These are phyloP conservation scores for Liposcelis brunnea DNA, from an alignment of 2,888 invertebrate genomes.

Conservation along the genomic window DNA sequence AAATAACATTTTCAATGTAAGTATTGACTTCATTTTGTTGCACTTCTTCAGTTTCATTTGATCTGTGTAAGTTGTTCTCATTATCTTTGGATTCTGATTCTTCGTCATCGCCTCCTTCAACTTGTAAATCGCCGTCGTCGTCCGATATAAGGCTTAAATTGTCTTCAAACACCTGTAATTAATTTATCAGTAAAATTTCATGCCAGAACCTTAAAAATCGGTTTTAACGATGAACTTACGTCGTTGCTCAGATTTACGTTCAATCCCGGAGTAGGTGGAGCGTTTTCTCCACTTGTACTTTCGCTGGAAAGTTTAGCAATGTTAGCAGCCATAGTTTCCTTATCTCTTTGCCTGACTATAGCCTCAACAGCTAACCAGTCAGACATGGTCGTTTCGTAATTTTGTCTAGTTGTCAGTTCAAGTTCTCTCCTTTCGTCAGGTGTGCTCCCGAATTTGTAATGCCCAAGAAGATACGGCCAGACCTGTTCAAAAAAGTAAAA, in stretches of 20 bases:
- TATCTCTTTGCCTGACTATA: conserved; percentile 66
- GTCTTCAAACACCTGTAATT: conserved; percentile 35
- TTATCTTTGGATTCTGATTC: conserved; percentile 25
- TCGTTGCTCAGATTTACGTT: conserved; percentile 33
- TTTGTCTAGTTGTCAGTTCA: conserved; percentile 48
- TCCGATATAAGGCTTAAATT: conserved; percentile 36
- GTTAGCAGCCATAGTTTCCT: conserved; percentile 67
- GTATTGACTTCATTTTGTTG: conserved; percentile 27
- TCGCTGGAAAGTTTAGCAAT: conserved; percentile 70
- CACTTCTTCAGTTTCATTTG: conserved; percentile 22
- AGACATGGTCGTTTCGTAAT: conserved; percentile 81
- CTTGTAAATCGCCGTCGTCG: conserved; percentile 20
- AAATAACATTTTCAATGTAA: conserved; percentile 12
- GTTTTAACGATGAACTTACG: conserved; percentile 20
- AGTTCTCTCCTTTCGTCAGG: conserved; percentile 43
- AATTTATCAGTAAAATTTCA: neutral
- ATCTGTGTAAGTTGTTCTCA: neutral
- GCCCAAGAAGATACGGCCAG: conserved; percentile 79
- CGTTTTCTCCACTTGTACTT: conserved; percentile 36
- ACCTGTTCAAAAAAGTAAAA: conserved; percentile 29
- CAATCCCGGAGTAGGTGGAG: conserved; percentile 20
- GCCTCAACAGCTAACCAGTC: conserved; percentile 93
- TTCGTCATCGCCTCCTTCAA: conserved; percentile 24
- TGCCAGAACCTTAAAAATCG: too few species aligned
- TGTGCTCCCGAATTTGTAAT: conserved; percentile 64